Base-by-base conservation (phyloP, 2,888 invertebrate species). In the Eupithecia vulgata region DNA sequence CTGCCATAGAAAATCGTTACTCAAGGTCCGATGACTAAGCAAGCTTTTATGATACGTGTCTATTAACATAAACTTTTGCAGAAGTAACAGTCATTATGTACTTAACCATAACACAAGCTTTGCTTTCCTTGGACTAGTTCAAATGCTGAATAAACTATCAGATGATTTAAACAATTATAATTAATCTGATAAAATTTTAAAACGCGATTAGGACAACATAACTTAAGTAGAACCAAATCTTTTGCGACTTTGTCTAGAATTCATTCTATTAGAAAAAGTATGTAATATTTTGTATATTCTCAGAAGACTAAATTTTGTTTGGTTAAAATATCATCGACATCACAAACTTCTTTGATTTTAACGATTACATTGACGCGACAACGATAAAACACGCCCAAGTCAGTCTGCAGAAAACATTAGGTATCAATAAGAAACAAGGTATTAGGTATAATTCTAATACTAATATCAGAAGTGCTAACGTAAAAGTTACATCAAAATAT, bases 401-500 rank as follows among this genome's bases (percentile, higher is more conserved):
- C 69, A 69, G 45, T 62, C 30, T 34, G 61, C 61, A 17, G 15
- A 62, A 61, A 62, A n/a, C 34, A 45, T 52, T 52, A 52, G 48
- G n/a, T 48, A 52, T 21, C 10, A 35, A 34, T 25, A 57, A 25
- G 13, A 62, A 59, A 68, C 67, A 35, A 70, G 67, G 64, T 68
- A 35, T 8, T 48, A 48, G 45, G n/a, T n/a, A 48, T 48, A 48
- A 48, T 48, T n/a, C 68, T 15, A 42, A 74, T 61, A 59, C 71
- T 62, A 67, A 71, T 68, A 30, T 68, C 52, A 68, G 15, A 68
- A 65, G 57, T 74, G 68, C 52, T 37, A 75, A 73, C 71, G 75
- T 68, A 71, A 25, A 65, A 73, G 71, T 70, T 71, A 71, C 71
- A 67, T 62, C 71, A 73, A 74, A 76, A 77, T 66, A 79, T 79